A percentile compares a stretch with the other conserved stretches of the same genome.
phyloP scores from a whole-genome alignment of 2,113 vertebrate genomes.

The Microtus richardsoni region DNA sequence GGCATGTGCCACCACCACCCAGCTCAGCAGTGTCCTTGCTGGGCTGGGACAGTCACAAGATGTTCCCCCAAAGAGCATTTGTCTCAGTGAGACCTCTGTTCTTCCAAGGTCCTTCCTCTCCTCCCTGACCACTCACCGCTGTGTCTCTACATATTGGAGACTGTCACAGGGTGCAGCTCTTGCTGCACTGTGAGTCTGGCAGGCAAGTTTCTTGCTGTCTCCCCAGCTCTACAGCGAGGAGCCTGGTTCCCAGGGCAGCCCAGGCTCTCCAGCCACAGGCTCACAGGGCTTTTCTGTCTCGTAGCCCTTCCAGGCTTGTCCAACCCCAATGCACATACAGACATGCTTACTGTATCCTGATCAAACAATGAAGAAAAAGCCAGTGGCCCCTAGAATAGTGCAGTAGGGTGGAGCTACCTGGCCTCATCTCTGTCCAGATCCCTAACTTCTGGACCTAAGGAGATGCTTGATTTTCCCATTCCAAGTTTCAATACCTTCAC shows the following conservation, averaged over 20 bases:
- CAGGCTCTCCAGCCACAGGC: neutral
- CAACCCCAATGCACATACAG: fast-evolving
- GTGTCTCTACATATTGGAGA: neutral
- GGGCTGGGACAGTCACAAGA: neutral
- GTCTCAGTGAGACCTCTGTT: neutral
- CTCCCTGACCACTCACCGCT: too few species aligned
- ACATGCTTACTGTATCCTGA: neutral
- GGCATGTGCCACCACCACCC: too few species aligned
- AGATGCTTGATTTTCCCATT: neutral
- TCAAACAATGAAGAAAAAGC: neutral
- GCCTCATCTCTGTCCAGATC: neutral
- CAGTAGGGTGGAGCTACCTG: neutral
- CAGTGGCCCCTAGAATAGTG: neutral
- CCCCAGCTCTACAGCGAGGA: neutral
- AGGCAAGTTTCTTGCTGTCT: neutral
- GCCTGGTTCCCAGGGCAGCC: neutral
- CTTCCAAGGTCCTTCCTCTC: neutral
- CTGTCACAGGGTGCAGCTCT: neutral
- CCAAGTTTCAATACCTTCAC: neutral
- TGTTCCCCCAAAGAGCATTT: neutral
- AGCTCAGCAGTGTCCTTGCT: neutral
- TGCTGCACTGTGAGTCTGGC: neutral
- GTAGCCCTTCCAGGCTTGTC: neutral
- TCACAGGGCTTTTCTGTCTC: neutral
- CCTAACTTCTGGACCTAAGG: too few species aligned